Base-by-base conservation (phyloP, 2,888 invertebrate species). In the Hydrotaea diabolus region DNA sequence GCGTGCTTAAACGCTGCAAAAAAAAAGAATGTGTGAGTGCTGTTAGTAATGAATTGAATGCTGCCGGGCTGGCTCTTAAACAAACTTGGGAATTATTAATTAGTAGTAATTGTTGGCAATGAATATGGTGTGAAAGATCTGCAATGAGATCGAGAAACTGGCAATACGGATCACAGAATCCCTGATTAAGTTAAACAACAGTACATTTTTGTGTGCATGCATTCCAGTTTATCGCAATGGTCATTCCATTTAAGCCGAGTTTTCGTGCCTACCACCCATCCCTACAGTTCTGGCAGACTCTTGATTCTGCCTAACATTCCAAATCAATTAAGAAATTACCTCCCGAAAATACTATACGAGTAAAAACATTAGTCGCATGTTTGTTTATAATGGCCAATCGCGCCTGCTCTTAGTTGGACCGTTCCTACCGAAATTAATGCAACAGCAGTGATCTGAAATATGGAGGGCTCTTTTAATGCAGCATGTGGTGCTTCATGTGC, bases 1-100 rank as follows among this genome's bases (percentile, higher is more conserved):
- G 84, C 84, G 84, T 84, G 84, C 81, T 84, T 79, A 78, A 81
- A 15, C n/a, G 31, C 62, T 31, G 62, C 62, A 62, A 26, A 59
- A 31, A 11, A 26, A 9, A 13, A 2, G 26, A 23, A 59, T 23
- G 49, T 62, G 62, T 11, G 49, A 23, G 62, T 17, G 31, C 31
- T 15, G 8, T 62, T 31, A 9, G 31, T 26, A 62, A n/a, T n/a
- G n/a, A 62, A 62, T 15, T 62, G 62, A 49, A 49, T 49, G 49
- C n/a, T 49, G 49, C 36, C 36, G 5, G 43, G 5, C 13, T 43
- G 43, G 43, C 43, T 43, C 13, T 49, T 4, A 49, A 49, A 1
- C n/a, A 49, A 49, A 49, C 49, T 49, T 49, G n/a, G n/a, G 49
- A 49, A 49, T 49, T n/a, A 49, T 49, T 49, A 49, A 49, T 49